A percentile compares a stretch with the other conserved stretches of the same genome.
Evolutionary conservation across 2,888 invertebrate genomes (phyloP).

Genomic region (Panorpa germanica): DNA sequence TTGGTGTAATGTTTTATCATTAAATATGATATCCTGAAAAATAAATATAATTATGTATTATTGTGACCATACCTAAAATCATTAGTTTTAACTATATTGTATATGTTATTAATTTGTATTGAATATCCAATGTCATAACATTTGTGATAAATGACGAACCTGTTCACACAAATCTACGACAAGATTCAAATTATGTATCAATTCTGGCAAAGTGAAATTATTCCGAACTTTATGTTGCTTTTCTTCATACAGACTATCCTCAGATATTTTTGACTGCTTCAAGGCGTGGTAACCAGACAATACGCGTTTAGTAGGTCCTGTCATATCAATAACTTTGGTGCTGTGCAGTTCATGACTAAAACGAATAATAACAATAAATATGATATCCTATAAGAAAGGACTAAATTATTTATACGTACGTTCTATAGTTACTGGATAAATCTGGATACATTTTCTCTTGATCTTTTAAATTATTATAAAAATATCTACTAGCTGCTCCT

Average conservation of each 20-base stretch:
- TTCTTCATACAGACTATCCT: constrained; percentile 41
- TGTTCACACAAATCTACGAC: constrained; percentile 89
- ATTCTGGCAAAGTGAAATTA: constrained; percentile 69
- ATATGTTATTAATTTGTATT: too few species aligned
- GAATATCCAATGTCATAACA: too few species aligned
- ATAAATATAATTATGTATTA: constrained; percentile 10
- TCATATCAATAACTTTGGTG: constrained; percentile 98
- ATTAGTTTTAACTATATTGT: too few species aligned
- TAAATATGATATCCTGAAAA: constrained; percentile 63
- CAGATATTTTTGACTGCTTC: constrained; percentile 37
- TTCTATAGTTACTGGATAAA: too few species aligned
- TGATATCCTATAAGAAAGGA: neutral
- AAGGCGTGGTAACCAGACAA: constrained; percentile 86
- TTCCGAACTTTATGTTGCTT: constrained; percentile 39
- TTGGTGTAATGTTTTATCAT: constrained; percentile 56
- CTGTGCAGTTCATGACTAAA: constrained; percentile 48
- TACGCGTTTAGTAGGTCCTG: constrained; percentile 85
- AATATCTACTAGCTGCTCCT: neutral
- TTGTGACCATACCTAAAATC: too few species aligned
- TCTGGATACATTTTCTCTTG: too few species aligned
- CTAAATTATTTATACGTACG: too few species aligned
- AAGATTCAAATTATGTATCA: constrained; percentile 80
- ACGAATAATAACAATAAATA: constrained; percentile 1
- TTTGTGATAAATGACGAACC: constrained; percentile 22
- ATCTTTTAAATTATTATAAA: too few species aligned